Base-by-base conservation (phyloP, 2,888 invertebrate genomes). In the Anthrax anthrax region DNA sequence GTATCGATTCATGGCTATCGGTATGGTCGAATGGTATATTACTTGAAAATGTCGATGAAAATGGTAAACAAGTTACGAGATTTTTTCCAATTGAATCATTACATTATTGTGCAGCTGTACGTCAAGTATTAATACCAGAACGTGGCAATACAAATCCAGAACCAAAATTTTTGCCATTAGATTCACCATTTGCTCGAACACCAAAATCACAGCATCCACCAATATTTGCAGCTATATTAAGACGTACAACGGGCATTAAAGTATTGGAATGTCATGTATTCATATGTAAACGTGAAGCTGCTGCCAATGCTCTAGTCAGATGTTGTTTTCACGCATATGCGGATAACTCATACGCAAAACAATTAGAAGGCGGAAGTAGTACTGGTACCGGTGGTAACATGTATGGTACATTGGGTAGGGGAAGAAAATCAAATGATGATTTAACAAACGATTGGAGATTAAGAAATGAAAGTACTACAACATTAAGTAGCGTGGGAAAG, bases 231-330 rank as follows among this genome's bases (percentile, higher is more conserved):
- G 95, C 95, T 57, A 96, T 98, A 51, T 73, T 98, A 57, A 78
- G 97, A 42, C 78, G 97, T 54, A 96, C 95, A 41, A 86, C 88
- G 43, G 97, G 97, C 45, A 95, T 97, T 57, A 96, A 96, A 70
- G 95, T 95, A 47, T 76, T 98, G 52, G 98, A 98, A 72, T 97
- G 97, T 72, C 97, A 98, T 72, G 94, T 95, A 52, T 97, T 98
- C 70, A 91, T 98, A 61, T 94, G 95, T 70, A 90, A 94, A 58
- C 81, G 92, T 48, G 91, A 94, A 67, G 87, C 91, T 63, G 96
- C 97, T 41, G 97, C 97, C 52, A 92, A 97, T 69, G 96, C 97
- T 57, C 77, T 98, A 61, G 96, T 96, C 53, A 77, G 92, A 58
- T 94, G 94, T 70, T 95, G 94, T 71, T 96, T 96, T 71, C 95